Conservation (phyloP, 2,113 vertebrate species). For the Mastomys coucha region DNA sequence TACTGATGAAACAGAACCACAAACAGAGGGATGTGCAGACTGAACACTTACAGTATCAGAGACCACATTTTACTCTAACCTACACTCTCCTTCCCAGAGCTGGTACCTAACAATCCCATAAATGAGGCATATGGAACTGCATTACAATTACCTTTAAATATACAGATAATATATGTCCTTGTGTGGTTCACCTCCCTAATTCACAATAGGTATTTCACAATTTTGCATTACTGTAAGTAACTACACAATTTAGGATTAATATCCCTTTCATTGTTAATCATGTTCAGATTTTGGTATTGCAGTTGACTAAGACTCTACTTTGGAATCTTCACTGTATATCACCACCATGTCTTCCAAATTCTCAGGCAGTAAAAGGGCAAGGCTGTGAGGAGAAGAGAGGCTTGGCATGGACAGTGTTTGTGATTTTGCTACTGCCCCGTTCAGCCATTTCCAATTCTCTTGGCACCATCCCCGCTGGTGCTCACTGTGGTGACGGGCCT, state of each 20-base stretch:
- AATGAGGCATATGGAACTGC: background rate
- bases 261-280: background rate
- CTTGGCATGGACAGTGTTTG: background rate
- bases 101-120: background rate
- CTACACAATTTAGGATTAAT: background rate
- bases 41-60: background rate
- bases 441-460: background rate
- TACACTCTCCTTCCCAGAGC: too few relatives aligned
- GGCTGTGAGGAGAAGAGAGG: background rate
- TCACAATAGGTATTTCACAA: background rate
- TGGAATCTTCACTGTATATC: background rate
- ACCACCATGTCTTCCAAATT: background rate
- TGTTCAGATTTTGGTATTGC: background rate
- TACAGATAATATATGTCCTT: background rate
- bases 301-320: background rate
- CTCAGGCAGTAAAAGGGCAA: background rate
- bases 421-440: background rate
- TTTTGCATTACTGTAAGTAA: background rate
- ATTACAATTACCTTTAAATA: background rate
- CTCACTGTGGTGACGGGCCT: background rate
- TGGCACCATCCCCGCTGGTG: background rate
- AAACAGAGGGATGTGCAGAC: background rate
- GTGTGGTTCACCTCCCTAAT: background rate
- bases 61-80: background rate
- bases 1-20: background rate